These are phyloP conservation scores for Gymnoscelis rufifasciata DNA, from an alignment of 2,888 invertebrate genomes.

Conservation along the genomic window DNA sequence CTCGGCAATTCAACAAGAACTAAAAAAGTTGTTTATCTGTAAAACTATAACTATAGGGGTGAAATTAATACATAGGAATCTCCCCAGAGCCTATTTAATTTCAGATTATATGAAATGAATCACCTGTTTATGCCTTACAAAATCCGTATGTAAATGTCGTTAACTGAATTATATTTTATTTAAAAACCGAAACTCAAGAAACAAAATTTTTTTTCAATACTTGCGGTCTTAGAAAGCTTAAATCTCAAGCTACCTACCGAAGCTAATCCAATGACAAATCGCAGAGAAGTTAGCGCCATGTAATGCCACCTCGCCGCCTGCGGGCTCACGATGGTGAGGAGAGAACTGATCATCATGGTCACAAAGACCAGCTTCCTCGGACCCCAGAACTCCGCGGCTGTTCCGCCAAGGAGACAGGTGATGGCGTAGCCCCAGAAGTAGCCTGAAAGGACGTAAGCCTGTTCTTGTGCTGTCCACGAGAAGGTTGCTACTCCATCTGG, in stretches of 20 bases:
- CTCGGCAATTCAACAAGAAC: no score
- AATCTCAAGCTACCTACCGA: constrained; percentile 66
- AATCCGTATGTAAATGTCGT: no score
- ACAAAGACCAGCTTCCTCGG: constrained; percentile 79
- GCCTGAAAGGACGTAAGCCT: constrained; percentile 81
- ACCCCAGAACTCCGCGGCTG: constrained; percentile 82
- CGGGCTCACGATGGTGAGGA: constrained; percentile 81
- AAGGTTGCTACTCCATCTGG: constrained; percentile 62
- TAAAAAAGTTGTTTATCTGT: no score
- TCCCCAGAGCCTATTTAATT: no score
- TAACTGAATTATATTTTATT: no score
- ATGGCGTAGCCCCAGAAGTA: constrained; percentile 80
- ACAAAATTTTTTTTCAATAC: no score
- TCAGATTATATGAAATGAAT: no score
- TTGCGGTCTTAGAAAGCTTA: no score
- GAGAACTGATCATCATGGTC: constrained; percentile 72
- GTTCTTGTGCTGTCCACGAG: constrained; percentile 80
- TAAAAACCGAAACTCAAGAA: no score
- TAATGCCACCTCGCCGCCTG: constrained; percentile 79
- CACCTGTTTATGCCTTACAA: no score
- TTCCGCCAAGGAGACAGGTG: constrained; percentile 81
- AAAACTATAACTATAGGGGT: no score
- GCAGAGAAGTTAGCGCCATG: constrained; percentile 74
- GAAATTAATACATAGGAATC: no score
- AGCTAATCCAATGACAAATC: constrained; percentile 81